phyloP scores from a whole-genome alignment of 2,888 invertebrate genomes.

The Plebejus anna region DNA sequence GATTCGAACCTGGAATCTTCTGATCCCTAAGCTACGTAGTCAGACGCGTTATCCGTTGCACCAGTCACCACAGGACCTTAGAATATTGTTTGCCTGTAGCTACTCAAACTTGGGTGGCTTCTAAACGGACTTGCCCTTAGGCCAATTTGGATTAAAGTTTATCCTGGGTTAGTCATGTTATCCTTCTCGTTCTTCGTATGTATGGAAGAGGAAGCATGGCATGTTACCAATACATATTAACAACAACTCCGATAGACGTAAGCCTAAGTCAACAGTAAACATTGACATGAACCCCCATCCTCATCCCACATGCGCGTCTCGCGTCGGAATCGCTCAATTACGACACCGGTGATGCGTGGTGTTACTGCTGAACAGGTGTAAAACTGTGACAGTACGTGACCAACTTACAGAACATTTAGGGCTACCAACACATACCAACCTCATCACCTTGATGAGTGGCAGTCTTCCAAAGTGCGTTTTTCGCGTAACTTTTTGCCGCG shows the following conservation, averaged over 20 bases:
- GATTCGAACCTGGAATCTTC: constrained; percentile 84
- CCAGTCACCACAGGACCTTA: too few species aligned
- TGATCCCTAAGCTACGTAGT: constrained; percentile 63
- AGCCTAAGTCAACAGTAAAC: constrained; percentile 36
- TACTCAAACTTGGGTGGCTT: too few species aligned
- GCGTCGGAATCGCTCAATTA: constrained; percentile 68
- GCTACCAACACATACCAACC: background rate
- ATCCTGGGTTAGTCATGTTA: background rate
- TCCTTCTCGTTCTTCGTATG: background rate
- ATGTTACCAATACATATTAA: background rate
- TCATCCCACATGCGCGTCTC: constrained; percentile 64
- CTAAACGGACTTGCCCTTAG: too few species aligned
- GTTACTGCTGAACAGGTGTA: constrained; percentile 63
- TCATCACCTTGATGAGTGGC: too few species aligned
- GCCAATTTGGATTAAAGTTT: background rate
- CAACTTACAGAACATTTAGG: constrained; percentile 45
- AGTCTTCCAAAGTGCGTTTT: too few species aligned
- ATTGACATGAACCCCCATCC: constrained; percentile 49
- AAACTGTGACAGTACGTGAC: constrained; percentile 60
- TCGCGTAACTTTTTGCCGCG: too few species aligned
- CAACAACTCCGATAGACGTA: constrained; percentile 1
- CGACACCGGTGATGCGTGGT: constrained; percentile 66
- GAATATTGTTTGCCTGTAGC: background rate
- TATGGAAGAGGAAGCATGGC: background rate
- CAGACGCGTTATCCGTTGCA: too few species aligned